A percentile compares a stretch with the other conserved stretches of the same genome.
Conservation (phyloP, 2,797 vertebrate genomes). For the Tokudaia tokunoshimensis region DNA sequence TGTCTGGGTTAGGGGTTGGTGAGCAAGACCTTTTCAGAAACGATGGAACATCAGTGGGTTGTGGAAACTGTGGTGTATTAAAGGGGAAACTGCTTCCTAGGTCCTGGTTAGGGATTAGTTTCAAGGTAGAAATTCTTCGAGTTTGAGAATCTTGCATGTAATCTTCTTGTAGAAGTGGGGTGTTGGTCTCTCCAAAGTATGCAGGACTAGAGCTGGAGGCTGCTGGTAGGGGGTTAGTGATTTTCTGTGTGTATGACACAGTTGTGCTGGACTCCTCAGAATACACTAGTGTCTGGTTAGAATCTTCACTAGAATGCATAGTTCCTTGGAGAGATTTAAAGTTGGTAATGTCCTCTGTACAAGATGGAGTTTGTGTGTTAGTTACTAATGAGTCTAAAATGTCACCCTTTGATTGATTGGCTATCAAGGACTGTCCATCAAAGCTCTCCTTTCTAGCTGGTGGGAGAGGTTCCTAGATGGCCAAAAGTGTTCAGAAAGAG, state of each 20-base stretch:
- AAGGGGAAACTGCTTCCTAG: constrained; percentile 82
- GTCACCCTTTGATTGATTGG: constrained; percentile 81
- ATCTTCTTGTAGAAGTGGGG: constrained; percentile 85
- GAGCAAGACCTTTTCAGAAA: constrained; percentile 82
- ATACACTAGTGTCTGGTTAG: constrained; percentile 83
- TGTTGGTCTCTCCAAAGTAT: constrained; percentile 79
- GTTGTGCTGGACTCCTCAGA: constrained; percentile 91
- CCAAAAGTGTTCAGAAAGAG: constrained; percentile 90
- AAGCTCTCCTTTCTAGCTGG: constrained; percentile 94
- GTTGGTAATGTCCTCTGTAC: constrained; percentile 81
- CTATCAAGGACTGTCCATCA: constrained; percentile 85
- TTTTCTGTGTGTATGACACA: constrained; percentile 90
- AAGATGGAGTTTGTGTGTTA: constrained; percentile 76
- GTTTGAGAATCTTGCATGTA: constrained; percentile 89
- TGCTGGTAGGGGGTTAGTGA: constrained; percentile 86
- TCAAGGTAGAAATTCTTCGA: constrained; percentile 93
- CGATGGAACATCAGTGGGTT: constrained; percentile 76
- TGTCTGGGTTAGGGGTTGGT: constrained; percentile 83
- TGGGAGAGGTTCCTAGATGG: constrained; percentile 91
- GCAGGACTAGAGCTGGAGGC: constrained; percentile 70
- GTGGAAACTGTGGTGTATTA: constrained; percentile 81
- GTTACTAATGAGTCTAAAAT: constrained; percentile 86
- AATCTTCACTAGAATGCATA: constrained; percentile 64
- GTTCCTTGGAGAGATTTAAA: constrained; percentile 82
- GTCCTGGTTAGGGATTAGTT: constrained; percentile 91